Evolutionary conservation across 2,113 vertebrate species (phyloP).

Genomic region (Panthera tigris): DNA sequence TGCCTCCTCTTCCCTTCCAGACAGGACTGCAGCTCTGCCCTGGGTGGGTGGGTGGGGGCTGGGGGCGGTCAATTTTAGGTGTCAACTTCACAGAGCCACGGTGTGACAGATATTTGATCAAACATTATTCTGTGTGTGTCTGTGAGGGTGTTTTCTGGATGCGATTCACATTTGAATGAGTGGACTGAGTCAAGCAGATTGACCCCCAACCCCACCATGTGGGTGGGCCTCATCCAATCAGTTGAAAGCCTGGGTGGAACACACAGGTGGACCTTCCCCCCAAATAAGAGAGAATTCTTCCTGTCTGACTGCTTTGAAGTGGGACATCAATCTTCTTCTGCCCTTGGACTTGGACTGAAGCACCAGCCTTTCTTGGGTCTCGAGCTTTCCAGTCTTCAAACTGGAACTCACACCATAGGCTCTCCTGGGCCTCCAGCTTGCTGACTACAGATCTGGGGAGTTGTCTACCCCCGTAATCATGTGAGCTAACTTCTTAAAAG

Average conservation of each 20-base stretch:
- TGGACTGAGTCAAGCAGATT: background rate
- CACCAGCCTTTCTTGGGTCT: background rate
- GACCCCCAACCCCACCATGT: too few relatives aligned
- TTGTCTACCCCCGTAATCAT: background rate
- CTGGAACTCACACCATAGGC: background rate
- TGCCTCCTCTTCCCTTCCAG: background rate
- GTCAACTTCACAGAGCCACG: background rate
- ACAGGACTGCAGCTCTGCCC: background rate
- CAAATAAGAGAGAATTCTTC: background rate
- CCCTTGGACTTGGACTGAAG: background rate
- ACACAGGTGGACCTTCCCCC: background rate
- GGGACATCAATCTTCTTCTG: background rate
- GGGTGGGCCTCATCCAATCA: background rate
- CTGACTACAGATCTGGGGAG: background rate
- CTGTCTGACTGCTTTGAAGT: background rate
- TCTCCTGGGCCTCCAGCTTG: background rate
- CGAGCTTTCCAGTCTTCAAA: background rate
- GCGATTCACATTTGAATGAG: background rate
- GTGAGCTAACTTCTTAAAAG: background rate
- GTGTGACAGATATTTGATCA: too few relatives aligned
- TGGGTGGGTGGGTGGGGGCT: too few relatives aligned
- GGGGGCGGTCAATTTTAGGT: background rate
- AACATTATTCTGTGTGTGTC: background rate
- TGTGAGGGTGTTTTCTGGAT: background rate
- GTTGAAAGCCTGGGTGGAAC: background rate